Conservation (phyloP, 2,797 vertebrate genomes). For the Cirrhinus mrigala region DNA sequence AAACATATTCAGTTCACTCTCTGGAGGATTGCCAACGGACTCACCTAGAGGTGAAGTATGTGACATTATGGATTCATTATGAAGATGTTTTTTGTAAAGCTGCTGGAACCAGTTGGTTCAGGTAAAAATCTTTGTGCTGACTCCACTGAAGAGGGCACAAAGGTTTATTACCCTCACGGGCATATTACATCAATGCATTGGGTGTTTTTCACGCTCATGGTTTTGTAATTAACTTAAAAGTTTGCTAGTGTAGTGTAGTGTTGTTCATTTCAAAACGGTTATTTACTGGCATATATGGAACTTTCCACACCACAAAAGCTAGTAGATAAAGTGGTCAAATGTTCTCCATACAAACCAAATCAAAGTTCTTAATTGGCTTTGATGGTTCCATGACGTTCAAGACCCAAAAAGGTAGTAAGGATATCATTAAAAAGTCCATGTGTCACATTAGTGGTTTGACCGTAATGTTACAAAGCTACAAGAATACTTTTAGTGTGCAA, state of each 20-base stretch:
- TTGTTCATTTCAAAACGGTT: neutral
- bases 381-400: too few species aligned
- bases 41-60: conserved; percentile 69
- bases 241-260: neutral
- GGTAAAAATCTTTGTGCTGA: neutral
- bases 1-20: conserved; percentile 78
- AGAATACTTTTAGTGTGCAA: too few species aligned
- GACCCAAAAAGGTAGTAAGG: too few species aligned
- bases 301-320: too few species aligned
- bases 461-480: too few species aligned
- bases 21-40: conserved; percentile 77
- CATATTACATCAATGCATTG: conserved; percentile 2
- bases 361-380: neutral
- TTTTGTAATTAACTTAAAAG: conserved; percentile 5
- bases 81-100: conserved; percentile 63
- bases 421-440: too few species aligned
- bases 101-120: neutral
- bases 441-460: too few species aligned
- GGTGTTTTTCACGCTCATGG: neutral
- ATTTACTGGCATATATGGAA: neutral
- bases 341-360: too few species aligned
- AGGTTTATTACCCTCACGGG: neutral
- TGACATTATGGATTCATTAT: conserved; percentile 72
- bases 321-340: too few species aligned
- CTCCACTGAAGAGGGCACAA: neutral